Conservation (phyloP, 2,888 invertebrate genomes). For the Xylota sylvarum region DNA sequence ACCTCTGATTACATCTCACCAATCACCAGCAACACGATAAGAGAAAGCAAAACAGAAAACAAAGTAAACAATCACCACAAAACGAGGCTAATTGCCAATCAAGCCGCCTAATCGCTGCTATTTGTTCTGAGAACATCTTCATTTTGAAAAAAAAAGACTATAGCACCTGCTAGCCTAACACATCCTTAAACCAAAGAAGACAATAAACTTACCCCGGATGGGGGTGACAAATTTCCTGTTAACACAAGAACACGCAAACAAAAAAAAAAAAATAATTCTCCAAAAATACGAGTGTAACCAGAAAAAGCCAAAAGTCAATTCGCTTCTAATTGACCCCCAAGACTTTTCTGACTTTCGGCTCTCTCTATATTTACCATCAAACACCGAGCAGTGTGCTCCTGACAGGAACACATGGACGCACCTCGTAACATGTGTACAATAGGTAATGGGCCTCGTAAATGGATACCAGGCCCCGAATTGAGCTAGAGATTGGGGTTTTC, state of each 20-base stretch:
- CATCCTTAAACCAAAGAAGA: neutral
- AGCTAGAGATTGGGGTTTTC: conserved; percentile 17
- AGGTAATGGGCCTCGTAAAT: conserved; percentile 36
- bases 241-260: neutral
- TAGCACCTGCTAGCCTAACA: neutral
- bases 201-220: neutral
- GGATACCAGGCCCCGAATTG: conserved; percentile 7
- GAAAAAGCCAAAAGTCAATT: conserved; percentile 25
- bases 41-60: neutral
- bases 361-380: neutral
- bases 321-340: conserved; percentile 30
- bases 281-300: neutral
- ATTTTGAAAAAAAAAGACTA: neutral
- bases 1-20: conserved; percentile 24
- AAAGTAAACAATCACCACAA: conserved; percentile 21
- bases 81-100: conserved; percentile 64
- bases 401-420: conserved; percentile 22
- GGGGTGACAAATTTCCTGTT: conserved; percentile 29
- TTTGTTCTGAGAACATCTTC: conserved; percentile 35
- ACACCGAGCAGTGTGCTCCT: conserved; percentile 4
- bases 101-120: conserved; percentile 44
- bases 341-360: neutral
- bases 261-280: neutral
- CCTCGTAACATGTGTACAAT: conserved; percentile 44
- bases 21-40: conserved; percentile 8